A percentile compares a stretch with the other conserved stretches of the same genome.
Evolutionary conservation across 2,888 invertebrate genomes (phyloP).

Genomic region (Ecliptopera silaceata): DNA sequence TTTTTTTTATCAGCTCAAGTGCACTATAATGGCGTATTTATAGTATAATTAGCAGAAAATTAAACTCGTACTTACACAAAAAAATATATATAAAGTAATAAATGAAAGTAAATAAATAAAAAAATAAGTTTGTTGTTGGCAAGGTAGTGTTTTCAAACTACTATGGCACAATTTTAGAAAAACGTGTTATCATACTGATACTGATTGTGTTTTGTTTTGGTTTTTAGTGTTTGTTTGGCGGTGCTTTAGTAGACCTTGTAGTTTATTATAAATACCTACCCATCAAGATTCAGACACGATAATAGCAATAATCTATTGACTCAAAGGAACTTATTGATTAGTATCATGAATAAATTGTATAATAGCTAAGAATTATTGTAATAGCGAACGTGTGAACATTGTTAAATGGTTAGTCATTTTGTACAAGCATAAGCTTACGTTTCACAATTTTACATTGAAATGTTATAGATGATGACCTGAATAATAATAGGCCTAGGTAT

Average conservation of each 20-base stretch:
- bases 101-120: too few relatives aligned
- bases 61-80: too few relatives aligned
- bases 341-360: neutral
- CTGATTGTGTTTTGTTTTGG: too few relatives aligned
- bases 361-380: constrained; percentile 7
- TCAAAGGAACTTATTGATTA: constrained; percentile 8
- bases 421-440: constrained; percentile 28
- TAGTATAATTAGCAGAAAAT: too few relatives aligned
- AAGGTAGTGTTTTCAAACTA: too few relatives aligned
- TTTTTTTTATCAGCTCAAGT: too few relatives aligned
- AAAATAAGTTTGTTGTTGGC: too few relatives aligned
- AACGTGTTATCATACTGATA: too few relatives aligned
- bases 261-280: neutral
- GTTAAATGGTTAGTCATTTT: constrained; percentile 27
- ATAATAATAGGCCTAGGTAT: neutral
- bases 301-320: constrained; percentile 16
- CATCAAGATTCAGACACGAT: constrained; percentile 10
- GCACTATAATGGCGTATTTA: too few relatives aligned
- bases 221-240: too few relatives aligned
- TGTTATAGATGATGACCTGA: constrained; percentile 3
- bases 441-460: constrained; percentile 17
- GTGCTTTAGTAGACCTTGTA: neutral
- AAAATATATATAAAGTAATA: too few relatives aligned
- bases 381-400: constrained; percentile 34
- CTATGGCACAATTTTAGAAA: too few relatives aligned